Conservation (phyloP, 2,888 invertebrate species). For the Trachelus stipa region DNA sequence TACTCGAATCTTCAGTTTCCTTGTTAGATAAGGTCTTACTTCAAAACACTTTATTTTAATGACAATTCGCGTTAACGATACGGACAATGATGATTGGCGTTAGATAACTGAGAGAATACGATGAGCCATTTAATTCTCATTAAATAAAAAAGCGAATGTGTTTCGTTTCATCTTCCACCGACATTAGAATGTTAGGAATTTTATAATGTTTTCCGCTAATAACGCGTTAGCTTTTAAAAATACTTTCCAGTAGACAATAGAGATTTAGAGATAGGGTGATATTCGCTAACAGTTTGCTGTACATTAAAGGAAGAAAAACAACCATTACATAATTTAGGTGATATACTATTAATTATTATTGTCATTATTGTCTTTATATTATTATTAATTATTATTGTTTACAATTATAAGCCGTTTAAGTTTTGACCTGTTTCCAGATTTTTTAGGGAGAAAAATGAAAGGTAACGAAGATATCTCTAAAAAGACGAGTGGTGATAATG, state of each 20-base stretch:
- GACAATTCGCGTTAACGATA: background rate
- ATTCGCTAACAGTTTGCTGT: constrained; percentile 40
- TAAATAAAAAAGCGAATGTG: constrained; percentile 3
- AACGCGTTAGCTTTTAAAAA: constrained; percentile 35
- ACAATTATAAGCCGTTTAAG: constrained; percentile 43
- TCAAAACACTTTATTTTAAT: background rate
- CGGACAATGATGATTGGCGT: background rate
- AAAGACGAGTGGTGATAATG: constrained; percentile 41
- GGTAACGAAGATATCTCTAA: constrained; percentile 14
- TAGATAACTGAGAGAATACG: no score
- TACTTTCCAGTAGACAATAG: constrained; percentile 40
- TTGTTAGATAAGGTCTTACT: background rate
- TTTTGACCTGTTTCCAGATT: constrained; percentile 55
- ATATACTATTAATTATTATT: constrained; percentile 38
- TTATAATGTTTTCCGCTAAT: constrained; percentile 18
- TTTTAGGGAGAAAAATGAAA: constrained; percentile 39
- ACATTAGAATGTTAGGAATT: constrained; percentile 11
- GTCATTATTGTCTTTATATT: constrained; percentile 27
- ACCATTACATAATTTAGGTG: constrained; percentile 27
- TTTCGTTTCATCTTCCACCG: constrained; percentile 22
- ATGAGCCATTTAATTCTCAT: background rate
- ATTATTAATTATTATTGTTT: constrained; percentile 39
- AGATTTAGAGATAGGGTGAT: constrained; percentile 28
- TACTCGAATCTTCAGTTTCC: background rate
- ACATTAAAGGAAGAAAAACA: constrained; percentile 31